Percentiles rank a stretch among this genome's conserved stretches.
Evolutionary conservation across 2,113 vertebrate species (phyloP).

Genomic region (Barnardius zonarius): DNA sequence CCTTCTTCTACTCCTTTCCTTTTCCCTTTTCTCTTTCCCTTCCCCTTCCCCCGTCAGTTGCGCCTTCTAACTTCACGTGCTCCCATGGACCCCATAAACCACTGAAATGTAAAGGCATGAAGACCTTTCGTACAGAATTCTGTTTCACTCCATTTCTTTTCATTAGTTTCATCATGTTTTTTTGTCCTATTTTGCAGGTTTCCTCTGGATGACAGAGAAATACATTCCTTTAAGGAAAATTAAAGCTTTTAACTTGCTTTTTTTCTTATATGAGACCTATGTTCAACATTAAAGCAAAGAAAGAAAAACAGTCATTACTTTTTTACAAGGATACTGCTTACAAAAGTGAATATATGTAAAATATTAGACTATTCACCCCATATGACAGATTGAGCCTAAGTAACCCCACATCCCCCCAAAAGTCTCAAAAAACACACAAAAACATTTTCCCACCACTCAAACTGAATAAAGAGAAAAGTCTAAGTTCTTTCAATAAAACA

Average conservation of each 20-base stretch:
- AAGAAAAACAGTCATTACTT: not conserved
- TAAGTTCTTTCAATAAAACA: not conserved
- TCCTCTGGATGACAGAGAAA: not conserved
- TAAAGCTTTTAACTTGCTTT: not conserved
- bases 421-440: not conserved
- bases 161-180: not conserved
- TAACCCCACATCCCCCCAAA: not conserved
- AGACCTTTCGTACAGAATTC: conserved; percentile 16
- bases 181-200: not conserved
- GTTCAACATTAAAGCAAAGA: not conserved
- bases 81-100: not conserved
- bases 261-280: not conserved
- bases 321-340: not conserved
- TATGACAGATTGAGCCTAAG: not conserved
- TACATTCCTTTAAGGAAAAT: not conserved
- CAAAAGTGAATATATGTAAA: not conserved
- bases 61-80: not conserved
- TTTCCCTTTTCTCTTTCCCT: not conserved
- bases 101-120: not conserved
- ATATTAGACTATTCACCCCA: not conserved
- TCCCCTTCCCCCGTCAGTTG: not conserved
- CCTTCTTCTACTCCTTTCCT: not conserved
- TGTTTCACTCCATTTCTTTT: conserved; percentile 20
- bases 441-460: rapidly evolving
- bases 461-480: not conserved